phyloP scores from a whole-genome alignment of 2,797 vertebrate genomes.

The Mormyrus hasselquistii region DNA sequence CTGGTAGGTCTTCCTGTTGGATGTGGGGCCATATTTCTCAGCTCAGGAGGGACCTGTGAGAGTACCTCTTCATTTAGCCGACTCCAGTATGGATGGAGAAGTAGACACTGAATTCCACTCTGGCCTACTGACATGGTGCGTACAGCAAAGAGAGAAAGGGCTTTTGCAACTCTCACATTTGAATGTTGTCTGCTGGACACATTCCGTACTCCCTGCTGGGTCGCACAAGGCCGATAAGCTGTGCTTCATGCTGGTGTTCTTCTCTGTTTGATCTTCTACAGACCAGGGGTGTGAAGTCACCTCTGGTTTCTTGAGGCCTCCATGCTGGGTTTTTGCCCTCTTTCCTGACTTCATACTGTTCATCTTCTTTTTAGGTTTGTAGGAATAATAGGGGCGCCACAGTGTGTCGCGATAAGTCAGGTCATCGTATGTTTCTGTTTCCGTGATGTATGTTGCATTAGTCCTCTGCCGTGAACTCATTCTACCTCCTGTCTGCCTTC shows the following conservation, averaged over 20 bases:
- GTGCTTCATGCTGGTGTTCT: conserved; percentile 44
- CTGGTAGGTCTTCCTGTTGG: conserved; percentile 87
- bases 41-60: conserved; percentile 87
- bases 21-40: conserved; percentile 86
- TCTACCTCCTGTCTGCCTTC: conserved; percentile 39
- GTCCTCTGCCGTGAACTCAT: conserved; percentile 53
- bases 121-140: conserved; percentile 79
- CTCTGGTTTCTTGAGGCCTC: conserved; percentile 22
- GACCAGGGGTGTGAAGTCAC: conserved; percentile 29
- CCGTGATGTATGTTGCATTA: conserved; percentile 24
- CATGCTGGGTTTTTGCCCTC: conserved; percentile 63
- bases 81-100: conserved; percentile 80
- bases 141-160: conserved; percentile 78
- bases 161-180: conserved; percentile 83
- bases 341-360: conserved; percentile 77
- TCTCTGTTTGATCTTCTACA: conserved; percentile 42
- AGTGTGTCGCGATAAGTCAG: conserved; percentile 83
- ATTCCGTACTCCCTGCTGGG: conserved; percentile 50
- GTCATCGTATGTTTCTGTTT: conserved; percentile 71
- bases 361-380: conserved; percentile 92
- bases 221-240: conserved; percentile 43
- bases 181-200: conserved; percentile 64
- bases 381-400: conserved; percentile 96
- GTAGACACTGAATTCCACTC: conserved; percentile 75
- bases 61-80: conserved; percentile 83